Conservation (phyloP, 2,888 invertebrate species). For the Andrena hattorfiana region DNA sequence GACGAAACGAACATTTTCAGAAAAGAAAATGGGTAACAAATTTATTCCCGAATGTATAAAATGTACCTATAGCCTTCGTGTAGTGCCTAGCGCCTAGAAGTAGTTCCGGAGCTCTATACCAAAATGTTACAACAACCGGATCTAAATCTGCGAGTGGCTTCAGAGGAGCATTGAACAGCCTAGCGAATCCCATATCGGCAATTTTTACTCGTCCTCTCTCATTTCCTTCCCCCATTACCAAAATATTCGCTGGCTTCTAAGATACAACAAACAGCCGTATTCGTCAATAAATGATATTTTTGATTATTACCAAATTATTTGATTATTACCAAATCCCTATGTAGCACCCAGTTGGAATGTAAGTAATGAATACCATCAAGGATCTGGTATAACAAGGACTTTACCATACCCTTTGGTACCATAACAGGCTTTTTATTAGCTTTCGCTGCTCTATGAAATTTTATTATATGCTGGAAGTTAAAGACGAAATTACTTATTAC, state of each 20-base stretch:
- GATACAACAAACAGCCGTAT: constrained; percentile 61
- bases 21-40: background rate
- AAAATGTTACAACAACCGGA: constrained; percentile 99
- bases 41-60: background rate
- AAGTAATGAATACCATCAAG: constrained; percentile 99
- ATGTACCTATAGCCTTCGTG: constrained; percentile 96
- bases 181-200: constrained; percentile 99
- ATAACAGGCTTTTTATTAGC: constrained; percentile 98
- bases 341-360: constrained; percentile 99
- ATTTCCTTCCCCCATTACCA: constrained; percentile 99
- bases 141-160: constrained; percentile 99
- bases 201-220: constrained; percentile 99
- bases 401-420: constrained; percentile 99
- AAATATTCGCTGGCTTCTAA: constrained; percentile 98
- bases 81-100: constrained; percentile 98
- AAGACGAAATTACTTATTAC: background rate
- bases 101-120: constrained; percentile 99
- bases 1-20: background rate
- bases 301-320: background rate
- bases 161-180: constrained; percentile 98
- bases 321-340: constrained; percentile 94
- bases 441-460: constrained; percentile 99
- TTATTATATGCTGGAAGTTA: constrained; percentile 94
- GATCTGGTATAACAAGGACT: constrained; percentile 98
- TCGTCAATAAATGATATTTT: background rate